Evolutionary conservation across 2,888 invertebrate species (phyloP), one percentile per base, ranked within the genome.

Genomic region (Pseudococcus jackbeardsleyi): DNA sequence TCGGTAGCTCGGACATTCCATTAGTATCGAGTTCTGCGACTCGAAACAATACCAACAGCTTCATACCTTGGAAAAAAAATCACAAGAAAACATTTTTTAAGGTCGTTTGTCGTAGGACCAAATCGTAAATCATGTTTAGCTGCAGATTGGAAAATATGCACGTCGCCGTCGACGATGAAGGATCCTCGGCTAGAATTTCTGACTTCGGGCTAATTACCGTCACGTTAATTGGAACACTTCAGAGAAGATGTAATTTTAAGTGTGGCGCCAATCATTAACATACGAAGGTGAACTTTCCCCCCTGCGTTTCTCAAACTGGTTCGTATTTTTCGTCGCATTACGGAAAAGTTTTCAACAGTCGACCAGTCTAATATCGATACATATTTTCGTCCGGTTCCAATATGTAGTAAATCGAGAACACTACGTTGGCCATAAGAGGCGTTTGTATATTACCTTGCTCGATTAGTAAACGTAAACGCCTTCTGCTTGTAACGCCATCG

Each of bases 231-330:
- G 46, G 79, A 82, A 82, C 79, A 46, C 9, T 82, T 33, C 64
- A 9, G 11, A 79, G 79, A 46, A 46, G 79, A 46, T 79, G 42
- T 79, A 79, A 39, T 42, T 46, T 19, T 46, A 46, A 82, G 39
- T 9, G 39, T 82, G 79, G 79, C 79, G 79, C 79, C 79, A 82
- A 79, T 46, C 46, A 46, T 82, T 82, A 82, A 19, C 42, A 33
- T 72, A 11, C 79, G 79, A 82, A 82, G 79, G 79, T 82, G 46
- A 82, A 82, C 46, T 82, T 82, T 82, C 17, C n/a, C 26, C 39
- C 42, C n/a, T 50, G 64, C 64, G 2, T 9, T 19, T 8, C n/a
- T 26, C 3, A 33, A 82, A 82, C 79, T 82, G 79, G 79, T 82
- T 72, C 33, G 72, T 9, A 33, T 26, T 9, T 64, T 64, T 64